A percentile compares a stretch with the other conserved stretches of the same genome.
These are phyloP conservation scores for Pogonocichla stellata DNA, from an alignment of 2,113 vertebrate genomes.

Conservation along the genomic window DNA sequence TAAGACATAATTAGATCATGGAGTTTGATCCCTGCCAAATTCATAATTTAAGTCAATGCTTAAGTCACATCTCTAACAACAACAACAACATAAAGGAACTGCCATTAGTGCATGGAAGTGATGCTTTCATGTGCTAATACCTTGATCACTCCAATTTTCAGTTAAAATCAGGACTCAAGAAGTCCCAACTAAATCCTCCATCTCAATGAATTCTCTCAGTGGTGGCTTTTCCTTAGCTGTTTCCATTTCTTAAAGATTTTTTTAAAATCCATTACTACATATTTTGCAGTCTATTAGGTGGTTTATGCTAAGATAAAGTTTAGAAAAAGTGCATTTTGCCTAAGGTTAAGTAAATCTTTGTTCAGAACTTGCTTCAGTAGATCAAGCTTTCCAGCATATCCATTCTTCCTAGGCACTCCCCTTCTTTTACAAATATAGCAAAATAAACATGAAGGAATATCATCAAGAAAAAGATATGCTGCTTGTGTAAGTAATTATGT, in stretches of 20 bases:
- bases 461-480: conserved; percentile 22
- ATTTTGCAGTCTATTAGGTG: conserved; percentile 24
- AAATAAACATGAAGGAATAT: conserved; percentile 12
- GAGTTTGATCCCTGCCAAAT: conserved; percentile 64
- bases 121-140: conserved; percentile 62
- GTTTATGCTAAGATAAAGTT: conserved; percentile 48
- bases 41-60: conserved; percentile 61
- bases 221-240: not conserved
- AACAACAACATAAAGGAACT: conserved; percentile 53
- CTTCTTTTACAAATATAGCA: conserved; percentile 16
- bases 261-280: not conserved
- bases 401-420: not conserved
- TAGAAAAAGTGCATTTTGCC: conserved; percentile 47
- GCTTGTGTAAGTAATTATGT: conserved; percentile 57
- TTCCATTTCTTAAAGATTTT: not conserved
- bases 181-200: not conserved
- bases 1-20: conserved; percentile 61
- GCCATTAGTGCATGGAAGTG: conserved; percentile 28
- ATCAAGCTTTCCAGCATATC: not conserved
- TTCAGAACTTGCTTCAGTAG: conserved; percentile 44
- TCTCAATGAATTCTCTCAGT: not conserved
- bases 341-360: conserved; percentile 54
- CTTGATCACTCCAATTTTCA: conserved; percentile 32
- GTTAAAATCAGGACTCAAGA: not conserved
- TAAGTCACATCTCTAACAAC: conserved; percentile 55